Evolutionary conservation across 2,797 vertebrate species (phyloP).

Genomic region (Clarias platycephalus): DNA sequence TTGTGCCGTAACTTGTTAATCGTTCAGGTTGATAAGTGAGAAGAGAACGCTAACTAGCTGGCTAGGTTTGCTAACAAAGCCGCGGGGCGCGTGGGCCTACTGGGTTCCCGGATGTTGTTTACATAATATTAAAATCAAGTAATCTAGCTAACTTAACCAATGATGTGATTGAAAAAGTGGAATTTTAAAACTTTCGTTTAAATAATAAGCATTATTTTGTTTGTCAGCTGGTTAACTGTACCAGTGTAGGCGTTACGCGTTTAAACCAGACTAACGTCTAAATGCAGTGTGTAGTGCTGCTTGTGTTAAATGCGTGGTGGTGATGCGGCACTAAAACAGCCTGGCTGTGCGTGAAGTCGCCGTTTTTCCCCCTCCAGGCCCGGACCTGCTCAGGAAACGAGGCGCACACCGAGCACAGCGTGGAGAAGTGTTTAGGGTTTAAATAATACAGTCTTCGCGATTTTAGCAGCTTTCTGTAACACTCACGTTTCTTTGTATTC

Average conservation of each 20-base stretch:
- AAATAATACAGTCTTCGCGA: too few species aligned
- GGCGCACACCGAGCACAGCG: background rate
- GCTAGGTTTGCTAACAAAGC: conserved; percentile 23
- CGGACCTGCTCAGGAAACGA: too few species aligned
- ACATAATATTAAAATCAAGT: background rate
- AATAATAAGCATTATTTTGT: too few species aligned
- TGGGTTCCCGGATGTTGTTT: too few species aligned
- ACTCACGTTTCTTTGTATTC: too few species aligned
- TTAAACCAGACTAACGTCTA: too few species aligned
- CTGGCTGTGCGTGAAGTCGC: background rate
- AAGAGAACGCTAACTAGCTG: background rate
- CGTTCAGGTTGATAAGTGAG: background rate
- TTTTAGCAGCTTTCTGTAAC: too few species aligned
- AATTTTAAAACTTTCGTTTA: background rate
- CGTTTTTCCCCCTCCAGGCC: background rate
- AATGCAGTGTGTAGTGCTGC: background rate
- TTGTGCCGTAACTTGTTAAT: background rate
- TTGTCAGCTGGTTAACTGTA: too few species aligned
- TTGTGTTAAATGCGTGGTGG: background rate
- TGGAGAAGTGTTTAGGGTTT: background rate
- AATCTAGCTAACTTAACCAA: background rate
- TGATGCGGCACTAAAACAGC: background rate
- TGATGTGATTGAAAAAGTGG: background rate
- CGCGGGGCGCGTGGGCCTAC: background rate
- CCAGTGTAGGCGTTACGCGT: too few species aligned